Evolutionary conservation across 2,113 vertebrate species (phyloP).

Genomic region (Cinclus mexicanus): DNA sequence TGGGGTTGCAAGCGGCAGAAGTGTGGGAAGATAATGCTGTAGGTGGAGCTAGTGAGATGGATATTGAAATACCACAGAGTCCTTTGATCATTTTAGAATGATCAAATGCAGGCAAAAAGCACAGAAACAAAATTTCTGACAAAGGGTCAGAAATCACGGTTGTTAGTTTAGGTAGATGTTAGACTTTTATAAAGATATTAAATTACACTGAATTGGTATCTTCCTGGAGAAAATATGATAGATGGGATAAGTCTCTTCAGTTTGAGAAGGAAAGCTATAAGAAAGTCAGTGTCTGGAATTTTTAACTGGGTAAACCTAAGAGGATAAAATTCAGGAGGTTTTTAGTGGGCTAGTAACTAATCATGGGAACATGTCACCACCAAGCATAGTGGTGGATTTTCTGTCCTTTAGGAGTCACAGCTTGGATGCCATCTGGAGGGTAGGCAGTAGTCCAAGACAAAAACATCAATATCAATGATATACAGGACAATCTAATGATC

Average conservation of each 20-base stretch:
- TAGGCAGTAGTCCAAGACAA: constrained; percentile 28
- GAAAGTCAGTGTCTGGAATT: background rate
- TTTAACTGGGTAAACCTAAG: background rate
- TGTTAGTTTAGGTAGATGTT: background rate
- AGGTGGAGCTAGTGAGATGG: background rate
- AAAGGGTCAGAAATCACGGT: background rate
- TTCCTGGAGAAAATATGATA: background rate
- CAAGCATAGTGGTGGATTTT: background rate
- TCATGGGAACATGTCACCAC: background rate
- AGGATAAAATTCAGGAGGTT: accelerated
- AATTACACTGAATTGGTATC: background rate
- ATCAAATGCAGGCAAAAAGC: background rate
- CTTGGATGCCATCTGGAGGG: constrained; percentile 52
- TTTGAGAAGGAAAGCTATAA: background rate
- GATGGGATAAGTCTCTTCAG: background rate
- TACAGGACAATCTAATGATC: background rate
- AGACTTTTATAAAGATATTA: background rate
- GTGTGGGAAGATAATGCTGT: background rate
- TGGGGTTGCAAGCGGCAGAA: background rate
- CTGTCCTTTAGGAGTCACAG: constrained; percentile 13
- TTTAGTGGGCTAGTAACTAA: background rate
- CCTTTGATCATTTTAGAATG: background rate
- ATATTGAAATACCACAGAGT: background rate
- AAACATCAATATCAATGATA: constrained; percentile 7
- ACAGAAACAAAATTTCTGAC: background rate